Conservation (phyloP, 2,888 invertebrate genomes). For the Ochlodes sylvanus region DNA sequence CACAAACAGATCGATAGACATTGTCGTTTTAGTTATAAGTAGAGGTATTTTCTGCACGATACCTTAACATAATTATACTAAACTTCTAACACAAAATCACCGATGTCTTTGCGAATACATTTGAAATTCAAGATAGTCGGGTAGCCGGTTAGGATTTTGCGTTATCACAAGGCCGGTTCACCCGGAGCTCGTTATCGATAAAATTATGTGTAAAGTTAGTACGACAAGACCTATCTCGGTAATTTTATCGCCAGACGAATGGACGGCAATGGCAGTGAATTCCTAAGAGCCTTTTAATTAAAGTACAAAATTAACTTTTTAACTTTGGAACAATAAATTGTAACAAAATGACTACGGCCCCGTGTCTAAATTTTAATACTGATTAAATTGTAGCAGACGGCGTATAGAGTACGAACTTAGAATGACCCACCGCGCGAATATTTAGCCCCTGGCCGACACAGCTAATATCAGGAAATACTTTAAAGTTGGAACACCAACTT, state of each 20-base stretch:
- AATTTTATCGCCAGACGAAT: slow-evolving; percentile 31
- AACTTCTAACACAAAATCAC: too few species aligned
- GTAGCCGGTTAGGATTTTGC: background rate
- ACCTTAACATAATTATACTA: too few species aligned
- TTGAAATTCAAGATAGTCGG: background rate
- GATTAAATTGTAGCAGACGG: background rate
- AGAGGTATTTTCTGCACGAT: too few species aligned
- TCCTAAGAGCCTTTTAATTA: slow-evolving; percentile 28
- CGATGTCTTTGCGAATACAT: background rate
- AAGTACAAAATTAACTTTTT: slow-evolving; percentile 35
- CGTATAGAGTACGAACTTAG: background rate
- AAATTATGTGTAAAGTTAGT: slow-evolving; percentile 29
- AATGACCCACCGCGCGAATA: too few species aligned
- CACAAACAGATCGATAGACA: too few species aligned
- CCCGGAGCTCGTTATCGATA: slow-evolving; percentile 20
- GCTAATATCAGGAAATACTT: too few species aligned
- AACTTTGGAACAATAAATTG: slow-evolving; percentile 34
- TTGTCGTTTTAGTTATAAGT: too few species aligned
- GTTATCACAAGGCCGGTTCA: background rate
- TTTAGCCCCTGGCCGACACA: too few species aligned
- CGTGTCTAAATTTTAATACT: background rate
- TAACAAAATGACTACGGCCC: slow-evolving; percentile 17
- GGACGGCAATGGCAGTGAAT: slow-evolving; percentile 11
- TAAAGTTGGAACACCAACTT: too few species aligned
- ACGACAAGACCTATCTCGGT: slow-evolving; percentile 24